Percentiles rank a stretch among this genome's conserved stretches.
Conservation (phyloP, 2,888 invertebrate species). For the Aleiodes leptofemur region DNA sequence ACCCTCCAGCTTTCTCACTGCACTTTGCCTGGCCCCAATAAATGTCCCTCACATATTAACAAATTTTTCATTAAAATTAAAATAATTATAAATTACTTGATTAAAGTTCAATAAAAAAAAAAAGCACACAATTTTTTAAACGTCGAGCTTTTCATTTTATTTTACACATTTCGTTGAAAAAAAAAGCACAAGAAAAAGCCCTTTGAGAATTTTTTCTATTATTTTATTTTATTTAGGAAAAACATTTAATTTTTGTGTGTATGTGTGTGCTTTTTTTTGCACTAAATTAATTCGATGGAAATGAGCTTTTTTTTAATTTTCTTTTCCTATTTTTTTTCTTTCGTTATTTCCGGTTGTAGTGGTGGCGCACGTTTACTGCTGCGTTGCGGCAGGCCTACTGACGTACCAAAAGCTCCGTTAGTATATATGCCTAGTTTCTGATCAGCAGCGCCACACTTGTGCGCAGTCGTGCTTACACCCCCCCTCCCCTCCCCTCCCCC, state of each 20-base stretch:
- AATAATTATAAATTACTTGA: not conserved
- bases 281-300: too few relatives aligned
- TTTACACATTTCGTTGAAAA: too few relatives aligned
- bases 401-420: conserved; percentile 49
- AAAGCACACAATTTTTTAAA: not conserved
- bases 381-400: conserved; percentile 72
- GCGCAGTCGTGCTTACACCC: conserved; percentile 51
- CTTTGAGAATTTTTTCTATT: not conserved
- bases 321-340: conserved; percentile 8
- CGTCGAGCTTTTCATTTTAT: not conserved
- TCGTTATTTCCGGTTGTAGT: conserved; percentile 8
- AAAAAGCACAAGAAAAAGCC: too few relatives aligned
- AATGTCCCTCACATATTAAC: conserved; percentile 1
- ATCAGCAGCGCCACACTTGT: conserved; percentile 63
- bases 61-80: not conserved
- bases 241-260: too few relatives aligned
- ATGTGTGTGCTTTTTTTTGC: too few relatives aligned
- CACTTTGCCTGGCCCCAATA: too few relatives aligned
- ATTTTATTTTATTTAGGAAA: not conserved
- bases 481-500: conserved; percentile 30
- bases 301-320: too few relatives aligned
- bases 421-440: conserved; percentile 59
- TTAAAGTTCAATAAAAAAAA: not conserved
- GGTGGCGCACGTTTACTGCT: conserved; percentile 66
- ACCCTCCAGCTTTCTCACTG: not conserved